These are phyloP conservation scores for Edolisoma coerulescens DNA, from an alignment of 2,113 vertebrate genomes.

Conservation along the genomic window DNA sequence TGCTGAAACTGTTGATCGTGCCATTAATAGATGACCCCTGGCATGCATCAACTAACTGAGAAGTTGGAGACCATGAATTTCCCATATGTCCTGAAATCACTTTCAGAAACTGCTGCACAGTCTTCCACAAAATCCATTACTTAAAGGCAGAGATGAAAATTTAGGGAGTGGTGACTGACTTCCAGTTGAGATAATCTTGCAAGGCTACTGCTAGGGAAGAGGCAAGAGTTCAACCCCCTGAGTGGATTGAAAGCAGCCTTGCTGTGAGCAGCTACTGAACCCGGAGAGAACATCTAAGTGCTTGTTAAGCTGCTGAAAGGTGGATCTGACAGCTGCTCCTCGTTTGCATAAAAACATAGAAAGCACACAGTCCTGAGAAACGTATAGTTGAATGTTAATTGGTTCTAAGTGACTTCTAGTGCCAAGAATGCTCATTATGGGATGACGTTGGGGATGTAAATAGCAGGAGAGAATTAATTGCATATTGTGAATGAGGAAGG, in stretches of 20 bases:
- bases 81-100: background rate
- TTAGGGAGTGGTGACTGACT: background rate
- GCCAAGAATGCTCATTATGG: background rate
- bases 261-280: background rate
- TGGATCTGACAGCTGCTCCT: background rate
- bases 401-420: background rate
- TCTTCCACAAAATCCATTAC: background rate
- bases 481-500: background rate
- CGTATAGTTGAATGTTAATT: accelerated
- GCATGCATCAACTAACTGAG: background rate
- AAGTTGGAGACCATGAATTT: background rate
- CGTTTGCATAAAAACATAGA: background rate
- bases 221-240: background rate
- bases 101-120: background rate
- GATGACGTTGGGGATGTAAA: background rate
- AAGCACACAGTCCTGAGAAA: background rate
- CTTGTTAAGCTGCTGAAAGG: background rate
- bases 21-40: background rate
- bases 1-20: background rate
- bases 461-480: background rate
- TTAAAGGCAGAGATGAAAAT: background rate
- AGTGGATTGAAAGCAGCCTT: background rate
- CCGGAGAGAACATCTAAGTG: background rate
- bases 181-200: background rate
- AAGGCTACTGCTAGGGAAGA: background rate